These are phyloP conservation scores for Chrysomela aeneicollis DNA, from an alignment of 2,888 invertebrate genomes.

Conservation along the genomic window DNA sequence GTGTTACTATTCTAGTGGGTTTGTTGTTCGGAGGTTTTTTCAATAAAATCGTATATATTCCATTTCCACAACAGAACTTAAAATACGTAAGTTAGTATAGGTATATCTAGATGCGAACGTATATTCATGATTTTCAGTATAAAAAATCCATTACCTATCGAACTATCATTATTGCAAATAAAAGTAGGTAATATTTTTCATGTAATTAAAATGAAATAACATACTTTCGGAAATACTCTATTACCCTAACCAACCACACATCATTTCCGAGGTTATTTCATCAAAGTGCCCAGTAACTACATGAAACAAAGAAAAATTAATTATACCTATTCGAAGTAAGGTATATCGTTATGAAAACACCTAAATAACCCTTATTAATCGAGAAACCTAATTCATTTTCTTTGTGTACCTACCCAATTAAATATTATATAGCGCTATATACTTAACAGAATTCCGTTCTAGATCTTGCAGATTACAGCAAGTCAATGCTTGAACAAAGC, in stretches of 20 bases:
- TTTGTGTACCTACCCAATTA: conserved; percentile 34
- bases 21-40: no score
- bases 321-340: conserved; percentile 14
- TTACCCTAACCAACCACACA: not conserved
- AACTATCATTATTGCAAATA: not conserved
- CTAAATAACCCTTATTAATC: conserved; percentile 33
- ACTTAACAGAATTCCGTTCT: conserved; percentile 38
- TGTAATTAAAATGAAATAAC: not conserved
- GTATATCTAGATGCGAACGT: no score
- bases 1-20: no score
- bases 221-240: not conserved
- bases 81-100: no score
- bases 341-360: conserved; percentile 24
- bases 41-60: no score
- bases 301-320: conserved; percentile 21
- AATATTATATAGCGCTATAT: conserved; percentile 35
- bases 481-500: conserved; percentile 38
- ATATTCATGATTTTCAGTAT: no score
- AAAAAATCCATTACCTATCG: no score
- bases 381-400: conserved; percentile 31
- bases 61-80: no score
- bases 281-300: not conserved
- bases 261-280: conserved; percentile 4
- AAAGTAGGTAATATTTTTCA: not conserved
- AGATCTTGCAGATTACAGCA: conserved; percentile 37